Base-by-base conservation (phyloP, 2,888 invertebrate species). In the Apamea crenata region DNA sequence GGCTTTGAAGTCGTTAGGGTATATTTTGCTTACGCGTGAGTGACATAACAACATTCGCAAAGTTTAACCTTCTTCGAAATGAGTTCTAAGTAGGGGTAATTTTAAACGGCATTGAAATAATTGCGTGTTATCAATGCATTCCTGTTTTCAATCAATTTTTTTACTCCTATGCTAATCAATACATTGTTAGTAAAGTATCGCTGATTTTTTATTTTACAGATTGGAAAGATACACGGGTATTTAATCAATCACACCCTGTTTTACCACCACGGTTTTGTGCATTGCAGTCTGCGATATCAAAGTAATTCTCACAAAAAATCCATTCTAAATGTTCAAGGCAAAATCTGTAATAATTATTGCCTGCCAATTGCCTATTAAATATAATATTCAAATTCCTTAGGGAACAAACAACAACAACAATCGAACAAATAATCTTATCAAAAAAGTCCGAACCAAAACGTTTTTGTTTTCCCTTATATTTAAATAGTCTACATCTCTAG, bases 271-370 rank as follows among this genome's bases (percentile, higher is more conserved):
- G n/a, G n/a, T n/a, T n/a, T n/a, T n/a, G n/a, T n/a, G n/a, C n/a
- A n/a, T n/a, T n/a, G n/a, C 40, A 18, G 5, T 10, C 16, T 18
- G 4, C 18, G 18, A 67, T n/a, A 65, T 73, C 21, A 32, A 68
- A 69, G 32, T 21, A n/a, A 72, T 72, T 69, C 50, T 50, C 40
- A 59, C 29, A 53, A 65, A 70, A 63, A 53, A 69, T 40, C n/a
- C 67, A 73, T 59, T 82, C 29, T 56, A 65, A 72, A 72, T 79
- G 18, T 68, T 47, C 67, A 79, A 82, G 56, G 56, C 32, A 59
- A 1, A 40, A 63, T 77, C 32, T 71, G 56, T 65, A 68, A 50
- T 71, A 18, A 63, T 67, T 14, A 53, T 44, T 44, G 16, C 44
- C 53, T 36, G 32, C 25, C n/a, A 59, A 68, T 44, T 29, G 29